Evolutionary conservation across 2,888 invertebrate genomes (phyloP), one percentile per base, ranked within the genome.

Genomic region (Andrena bucephala): DNA sequence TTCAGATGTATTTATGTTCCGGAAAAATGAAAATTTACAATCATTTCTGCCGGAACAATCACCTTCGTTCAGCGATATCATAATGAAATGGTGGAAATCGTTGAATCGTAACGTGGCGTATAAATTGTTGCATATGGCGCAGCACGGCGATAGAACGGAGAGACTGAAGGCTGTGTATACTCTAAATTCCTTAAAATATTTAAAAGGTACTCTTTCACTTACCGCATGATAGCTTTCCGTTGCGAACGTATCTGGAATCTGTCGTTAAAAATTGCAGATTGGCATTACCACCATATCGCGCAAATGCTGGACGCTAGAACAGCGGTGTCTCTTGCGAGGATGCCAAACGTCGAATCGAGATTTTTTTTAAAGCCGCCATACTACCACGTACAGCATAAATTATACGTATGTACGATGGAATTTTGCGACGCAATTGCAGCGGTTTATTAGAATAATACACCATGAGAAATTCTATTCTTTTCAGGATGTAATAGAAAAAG

Each of bases 271-370:
- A 73, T 91, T 92, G 83, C 85, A 95, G 95, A 95, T 86, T 94
- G 94, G 90, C 94, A 97, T 89, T 97, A 96, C 91, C 94, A 95
- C 70, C 96, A 97, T 90, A 95, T 98, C 80, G 97, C 98, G 5
- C 97, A 98, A 94, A 96, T 97, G 85, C 95, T 97, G 88, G 97
- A 98, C 94, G 95, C 96, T 63, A 95, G 95, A 86, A 97, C 97
- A 0, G 97, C 97, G 2, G 96, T 98, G 0, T 96, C 96, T 2
- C 94, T 98, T 69, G 98, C 98, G 0, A 95, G 98, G 87, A 96
- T 96, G 2, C 94, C 94, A 54, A 96, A 96, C 57, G 96, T 96
- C 2, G 97, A 98, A 94, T 94, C 95, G 16, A 95, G 97, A 71
- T 97, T 97, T 93, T 98, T 98, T 91, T 93, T 97, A 54, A 96